These are phyloP conservation scores for Nasonia giraulti DNA, from an alignment of 1,140 invertebrate species.

Conservation along the genomic window DNA sequence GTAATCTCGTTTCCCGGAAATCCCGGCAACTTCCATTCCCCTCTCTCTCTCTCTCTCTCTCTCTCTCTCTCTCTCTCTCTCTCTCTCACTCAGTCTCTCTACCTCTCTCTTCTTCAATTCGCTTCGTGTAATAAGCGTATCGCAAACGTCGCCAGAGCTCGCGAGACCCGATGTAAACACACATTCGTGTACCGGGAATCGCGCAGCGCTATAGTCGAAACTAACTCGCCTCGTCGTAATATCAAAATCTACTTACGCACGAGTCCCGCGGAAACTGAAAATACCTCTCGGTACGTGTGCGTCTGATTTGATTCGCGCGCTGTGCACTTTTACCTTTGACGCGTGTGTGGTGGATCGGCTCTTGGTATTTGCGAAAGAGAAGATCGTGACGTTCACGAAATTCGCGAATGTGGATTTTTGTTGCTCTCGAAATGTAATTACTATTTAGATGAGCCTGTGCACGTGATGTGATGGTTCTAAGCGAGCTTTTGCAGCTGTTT, in stretches of 20 bases:
- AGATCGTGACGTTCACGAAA: background rate
- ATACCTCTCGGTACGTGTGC: background rate
- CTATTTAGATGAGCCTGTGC: constrained; percentile 13
- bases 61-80: background rate
- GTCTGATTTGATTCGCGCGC: background rate
- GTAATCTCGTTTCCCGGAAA: constrained; percentile 45
- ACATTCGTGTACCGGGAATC: background rate
- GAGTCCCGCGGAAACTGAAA: background rate
- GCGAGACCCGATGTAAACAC: background rate
- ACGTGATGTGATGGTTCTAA: no score
- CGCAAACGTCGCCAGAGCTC: background rate
- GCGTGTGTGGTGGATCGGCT: background rate
- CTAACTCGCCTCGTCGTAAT: constrained; percentile 5
- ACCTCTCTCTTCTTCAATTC: background rate
- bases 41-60: background rate
- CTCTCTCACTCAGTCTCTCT: background rate
- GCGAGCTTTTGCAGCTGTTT: background rate
- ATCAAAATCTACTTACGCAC: background rate
- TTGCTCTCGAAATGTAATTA: constrained; percentile 21
- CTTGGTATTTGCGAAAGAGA: background rate
- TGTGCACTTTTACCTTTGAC: background rate
- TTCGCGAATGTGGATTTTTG: background rate
- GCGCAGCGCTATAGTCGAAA: background rate
- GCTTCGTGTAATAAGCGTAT: constrained; percentile 17
- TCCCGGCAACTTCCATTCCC: constrained; percentile 4